These are phyloP conservation scores for Arenaria interpres DNA, from an alignment of 2,113 vertebrate genomes.

Conservation along the genomic window DNA sequence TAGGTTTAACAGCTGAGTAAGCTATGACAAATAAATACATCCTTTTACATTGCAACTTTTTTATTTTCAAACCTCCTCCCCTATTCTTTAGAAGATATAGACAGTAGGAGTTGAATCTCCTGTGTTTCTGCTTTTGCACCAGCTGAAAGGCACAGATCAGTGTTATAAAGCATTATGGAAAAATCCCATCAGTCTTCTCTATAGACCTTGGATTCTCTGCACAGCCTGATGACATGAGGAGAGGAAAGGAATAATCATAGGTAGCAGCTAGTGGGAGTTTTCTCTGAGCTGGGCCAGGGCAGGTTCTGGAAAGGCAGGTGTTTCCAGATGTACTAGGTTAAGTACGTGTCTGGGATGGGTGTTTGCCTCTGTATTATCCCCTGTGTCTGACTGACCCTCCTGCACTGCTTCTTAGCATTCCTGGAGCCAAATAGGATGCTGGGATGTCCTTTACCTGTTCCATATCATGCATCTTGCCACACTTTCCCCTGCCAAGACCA, in stretches of 20 bases:
- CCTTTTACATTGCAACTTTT: not conserved
- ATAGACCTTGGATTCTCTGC: not conserved
- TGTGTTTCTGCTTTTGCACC: not conserved
- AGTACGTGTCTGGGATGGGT: not conserved
- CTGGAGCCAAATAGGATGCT: not conserved
- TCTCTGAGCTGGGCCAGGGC: not conserved
- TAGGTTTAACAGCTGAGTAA: not conserved
- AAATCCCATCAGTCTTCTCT: not conserved
- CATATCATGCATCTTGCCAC: not conserved
- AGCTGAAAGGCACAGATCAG: not conserved
- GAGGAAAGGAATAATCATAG: not conserved
- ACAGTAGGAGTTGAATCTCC: not conserved
- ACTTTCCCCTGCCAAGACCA: not conserved
- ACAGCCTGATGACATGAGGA: fast-evolving
- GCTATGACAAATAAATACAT: not conserved
- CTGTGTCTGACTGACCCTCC: not conserved
- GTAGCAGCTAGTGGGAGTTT: not conserved
- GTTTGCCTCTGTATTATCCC: not conserved
- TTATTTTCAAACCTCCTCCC: not conserved
- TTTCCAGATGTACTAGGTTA: not conserved
- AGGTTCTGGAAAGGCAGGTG: not conserved
- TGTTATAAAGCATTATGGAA: not conserved
- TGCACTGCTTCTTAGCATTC: not conserved
- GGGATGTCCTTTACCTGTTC: not conserved
- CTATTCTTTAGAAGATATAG: not conserved